Conservation (phyloP, 2,797 vertebrate species). For the Discoglossus pictus region DNA sequence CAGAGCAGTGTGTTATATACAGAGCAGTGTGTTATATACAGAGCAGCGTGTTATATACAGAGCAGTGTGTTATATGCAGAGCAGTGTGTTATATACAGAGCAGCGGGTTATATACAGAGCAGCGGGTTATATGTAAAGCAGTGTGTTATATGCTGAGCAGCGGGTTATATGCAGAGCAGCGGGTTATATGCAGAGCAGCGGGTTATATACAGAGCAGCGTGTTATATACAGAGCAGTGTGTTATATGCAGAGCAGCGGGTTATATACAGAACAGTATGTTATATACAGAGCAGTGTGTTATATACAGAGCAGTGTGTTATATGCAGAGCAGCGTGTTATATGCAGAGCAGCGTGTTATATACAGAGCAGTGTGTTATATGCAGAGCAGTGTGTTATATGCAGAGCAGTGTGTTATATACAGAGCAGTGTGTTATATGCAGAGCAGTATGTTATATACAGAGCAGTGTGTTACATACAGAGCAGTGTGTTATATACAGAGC, state of each 20-base stretch:
- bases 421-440: neutral
- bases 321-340: too few relatives aligned
- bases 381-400: neutral
- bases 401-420: neutral
- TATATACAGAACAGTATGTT: too few relatives aligned
- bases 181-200: neutral
- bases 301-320: too few relatives aligned
- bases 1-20: slow-evolving; percentile 7
- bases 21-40: too few relatives aligned
- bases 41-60: too few relatives aligned
- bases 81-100: too few relatives aligned
- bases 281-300: too few relatives aligned
- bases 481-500: too few relatives aligned
- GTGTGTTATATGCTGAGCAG: slow-evolving; percentile 1
- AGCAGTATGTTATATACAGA: neutral
- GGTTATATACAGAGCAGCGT: too few relatives aligned
- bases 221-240: neutral
- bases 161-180: neutral
- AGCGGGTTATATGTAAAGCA: neutral
- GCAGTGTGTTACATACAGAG: neutral
- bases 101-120: neutral
- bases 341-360: neutral
- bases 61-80: too few relatives aligned
- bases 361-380: slow-evolving; percentile 14
- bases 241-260: too few relatives aligned